Conservation (phyloP, 2,113 vertebrate genomes). For the Macrotis lagotis region DNA sequence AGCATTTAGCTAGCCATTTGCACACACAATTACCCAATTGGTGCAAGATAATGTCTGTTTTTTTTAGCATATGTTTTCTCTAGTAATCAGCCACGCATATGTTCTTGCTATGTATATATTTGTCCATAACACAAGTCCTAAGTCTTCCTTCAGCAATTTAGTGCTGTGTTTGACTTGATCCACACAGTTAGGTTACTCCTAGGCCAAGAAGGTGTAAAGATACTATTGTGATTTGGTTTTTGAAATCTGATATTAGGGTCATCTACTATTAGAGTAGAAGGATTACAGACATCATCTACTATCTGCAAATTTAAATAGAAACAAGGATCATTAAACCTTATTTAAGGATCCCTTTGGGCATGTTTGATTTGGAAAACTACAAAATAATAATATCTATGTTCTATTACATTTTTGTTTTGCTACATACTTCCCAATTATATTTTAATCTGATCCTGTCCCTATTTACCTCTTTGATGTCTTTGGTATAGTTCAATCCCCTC, state of each 20-base stretch:
- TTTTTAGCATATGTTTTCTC: not conserved
- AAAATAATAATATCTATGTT: not conserved
- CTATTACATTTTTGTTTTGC: not conserved
- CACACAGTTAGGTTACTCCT: not conserved
- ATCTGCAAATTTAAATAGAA: not conserved
- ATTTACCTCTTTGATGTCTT: not conserved
- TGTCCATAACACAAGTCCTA: not conserved
- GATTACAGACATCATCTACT: not conserved
- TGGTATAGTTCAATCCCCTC: not conserved
- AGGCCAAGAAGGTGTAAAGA: not conserved
- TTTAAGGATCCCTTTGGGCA: not conserved
- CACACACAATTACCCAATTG: not conserved
- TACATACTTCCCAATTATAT: not conserved
- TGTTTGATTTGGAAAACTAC: not conserved
- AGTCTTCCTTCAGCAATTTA: not conserved
- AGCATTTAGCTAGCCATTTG: not conserved
- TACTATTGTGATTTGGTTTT: not conserved
- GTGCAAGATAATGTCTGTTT: not conserved
- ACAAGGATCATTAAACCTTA: not conserved
- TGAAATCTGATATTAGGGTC: not conserved
- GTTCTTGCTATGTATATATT: not conserved
- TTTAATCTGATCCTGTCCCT: not conserved
- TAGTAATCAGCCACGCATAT: accelerated
- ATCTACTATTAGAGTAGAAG: not conserved
- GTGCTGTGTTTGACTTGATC: not conserved